Base-by-base conservation (phyloP, 1,140 invertebrate species). In the Cotesia glomerata region DNA sequence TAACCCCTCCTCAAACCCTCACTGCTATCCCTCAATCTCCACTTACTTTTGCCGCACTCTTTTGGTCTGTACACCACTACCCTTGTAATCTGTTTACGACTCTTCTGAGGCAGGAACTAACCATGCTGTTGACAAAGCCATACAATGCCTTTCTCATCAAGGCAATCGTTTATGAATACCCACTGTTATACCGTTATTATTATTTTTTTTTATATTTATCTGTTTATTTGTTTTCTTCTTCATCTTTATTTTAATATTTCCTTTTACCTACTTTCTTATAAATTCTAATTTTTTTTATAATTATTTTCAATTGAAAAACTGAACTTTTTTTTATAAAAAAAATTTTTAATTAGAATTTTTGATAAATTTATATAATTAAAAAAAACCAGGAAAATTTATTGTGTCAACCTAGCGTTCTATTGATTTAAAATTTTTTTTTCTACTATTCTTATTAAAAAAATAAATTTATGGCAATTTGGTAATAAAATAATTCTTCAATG, bases 41-140 rank as follows among this genome's bases (percentile, higher is more conserved):
- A 13, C 72, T 62, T 14, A 58, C 16, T 69, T 36, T 73, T 13
- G 54, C 36, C 13, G 8, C 1, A 58, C 56, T 58, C 56, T 58
- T 58, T 58, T 58, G 26, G 54, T 59, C 66, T 52, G 26, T 45
- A 63, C 59, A 26, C 67, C 62, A 45, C 39, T 45, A 52, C 76
- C 77, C 74, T 78, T 65, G 79, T 77, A 80, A 80, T 80, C 79
- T 80, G 78, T 76, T 80, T 77, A 78, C 78, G 76, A 77, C 79
- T 77, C 77, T 75, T 77, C 75, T 70, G 73, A 63, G 54, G 45
- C 64, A 63, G 56, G 52, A 16, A 45, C 66, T 45, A 34, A 61
- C 36, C 64, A 59, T n/a, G 54, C 39, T 73, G 73, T 69, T 71
- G 73, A 74, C 68, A 69, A 67, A 69, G 65, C 67, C 58, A 61